Evolutionary conservation across 2,113 vertebrate genomes (phyloP).

Genomic region (Ornithorhynchus anatinus): DNA sequence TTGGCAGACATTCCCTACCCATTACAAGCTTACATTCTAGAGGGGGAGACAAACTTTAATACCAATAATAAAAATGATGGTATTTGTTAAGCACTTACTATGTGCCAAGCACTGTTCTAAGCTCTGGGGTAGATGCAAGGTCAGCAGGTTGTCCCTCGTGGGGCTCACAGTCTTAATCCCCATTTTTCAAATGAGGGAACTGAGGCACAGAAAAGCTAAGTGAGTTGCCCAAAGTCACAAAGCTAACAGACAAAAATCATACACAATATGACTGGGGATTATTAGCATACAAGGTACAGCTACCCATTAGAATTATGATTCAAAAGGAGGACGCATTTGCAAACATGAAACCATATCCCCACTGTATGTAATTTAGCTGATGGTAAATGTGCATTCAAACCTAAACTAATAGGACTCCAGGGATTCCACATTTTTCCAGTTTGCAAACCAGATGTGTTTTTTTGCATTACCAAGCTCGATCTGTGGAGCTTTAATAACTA

Average conservation of each 20-base stretch:
- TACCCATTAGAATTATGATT: too few species aligned
- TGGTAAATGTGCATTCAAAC: not conserved
- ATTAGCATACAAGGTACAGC: not conserved
- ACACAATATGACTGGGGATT: not conserved
- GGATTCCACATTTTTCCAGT: not conserved
- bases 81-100: too few species aligned
- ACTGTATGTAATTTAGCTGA: not conserved
- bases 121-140: too few species aligned
- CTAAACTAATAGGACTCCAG: not conserved
- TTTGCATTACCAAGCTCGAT: conserved; percentile 2
- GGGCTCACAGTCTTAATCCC: not conserved
- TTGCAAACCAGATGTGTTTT: not conserved
- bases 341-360: not conserved
- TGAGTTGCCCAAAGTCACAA: not conserved
- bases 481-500: not conserved
- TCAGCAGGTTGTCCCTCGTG: too few species aligned
- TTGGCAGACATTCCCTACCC: too few species aligned
- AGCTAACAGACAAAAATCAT: not conserved
- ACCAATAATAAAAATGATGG: too few species aligned
- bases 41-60: too few species aligned
- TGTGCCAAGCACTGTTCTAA: too few species aligned
- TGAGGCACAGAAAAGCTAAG: not conserved
- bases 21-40: too few species aligned
- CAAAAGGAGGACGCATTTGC: not conserved
- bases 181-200: not conserved